Evolutionary conservation across 2,888 invertebrate species (phyloP).

Genomic region (Acanthoscelides obtectus): DNA sequence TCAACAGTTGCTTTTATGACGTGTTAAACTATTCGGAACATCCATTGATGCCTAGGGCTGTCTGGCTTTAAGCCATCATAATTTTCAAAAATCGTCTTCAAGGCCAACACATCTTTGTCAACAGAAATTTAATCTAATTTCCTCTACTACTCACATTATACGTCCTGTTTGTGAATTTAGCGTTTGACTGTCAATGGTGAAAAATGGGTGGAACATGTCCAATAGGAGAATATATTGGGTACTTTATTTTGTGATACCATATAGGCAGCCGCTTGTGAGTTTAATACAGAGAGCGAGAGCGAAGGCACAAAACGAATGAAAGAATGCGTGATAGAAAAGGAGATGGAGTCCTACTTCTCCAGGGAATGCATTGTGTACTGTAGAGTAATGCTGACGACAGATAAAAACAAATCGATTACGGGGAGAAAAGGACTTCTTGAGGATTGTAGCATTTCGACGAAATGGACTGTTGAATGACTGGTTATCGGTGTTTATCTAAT

Average conservation of each 20-base stretch:
- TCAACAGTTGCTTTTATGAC: too few species aligned
- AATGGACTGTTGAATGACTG: too few species aligned
- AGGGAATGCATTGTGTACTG: too few species aligned
- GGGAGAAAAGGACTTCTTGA: too few species aligned
- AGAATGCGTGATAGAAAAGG: background rate
- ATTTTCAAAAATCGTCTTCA: too few species aligned
- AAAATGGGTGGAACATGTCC: background rate
- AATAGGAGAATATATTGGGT: background rate
- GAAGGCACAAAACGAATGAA: background rate
- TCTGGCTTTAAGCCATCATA: too few species aligned
- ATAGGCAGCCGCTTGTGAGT: background rate
- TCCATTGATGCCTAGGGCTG: too few species aligned
- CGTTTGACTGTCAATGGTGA: background rate
- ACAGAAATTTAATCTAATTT: background rate
- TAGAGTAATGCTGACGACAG: too few species aligned
- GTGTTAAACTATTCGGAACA: too few species aligned
- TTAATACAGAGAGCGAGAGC: background rate
- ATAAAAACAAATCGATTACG: too few species aligned
- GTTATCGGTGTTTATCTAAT: too few species aligned
- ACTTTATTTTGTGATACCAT: background rate
- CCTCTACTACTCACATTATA: background rate
- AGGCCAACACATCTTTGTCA: background rate
- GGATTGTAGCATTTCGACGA: too few species aligned
- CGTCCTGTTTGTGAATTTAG: background rate
- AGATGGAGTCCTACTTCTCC: background rate